Base-by-base conservation (phyloP, 2,888 invertebrate genomes). In the Diarsia dahlii region DNA sequence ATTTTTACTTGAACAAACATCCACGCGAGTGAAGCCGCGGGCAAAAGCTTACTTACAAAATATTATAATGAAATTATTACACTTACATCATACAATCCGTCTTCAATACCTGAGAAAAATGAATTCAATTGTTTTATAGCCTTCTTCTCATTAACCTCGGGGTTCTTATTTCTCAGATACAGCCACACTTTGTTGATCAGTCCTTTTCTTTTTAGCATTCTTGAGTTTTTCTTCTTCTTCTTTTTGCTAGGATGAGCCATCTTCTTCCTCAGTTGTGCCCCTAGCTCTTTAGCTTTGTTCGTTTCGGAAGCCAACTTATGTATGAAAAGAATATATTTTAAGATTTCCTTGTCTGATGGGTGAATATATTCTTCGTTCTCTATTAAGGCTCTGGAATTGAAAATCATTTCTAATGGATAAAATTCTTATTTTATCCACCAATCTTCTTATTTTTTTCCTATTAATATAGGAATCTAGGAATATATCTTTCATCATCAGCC, bases 31-130 rank as follows among this genome's bases (percentile, higher is more conserved):
- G 6, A 39, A 4, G 6, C 2, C 39, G 5, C 5, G 39, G 39
- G 39, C 39, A 39, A 39, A 39, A 39, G 1, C 39, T 39, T 39
- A 3, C 39, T 39, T 39, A 5, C 39, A 39, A 39, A 46, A 46
- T 46, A 46, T 46, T 46, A 13, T 13, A 56, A 6, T 39, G 39
- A 28, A 63, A n/a, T n/a, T n/a, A n/a, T n/a, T n/a, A n/a, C 56
- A 74, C 94, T 94, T 87, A 95, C 95, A 78, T 93, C 91, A 80
- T 87, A 87, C 62, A 95, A 87, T 54, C 82, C 78, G n/a, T 74
- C 71, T 48, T 88, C 86, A 1, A 93, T n/a, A 65, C 90, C 82
- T 3, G 80, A 46, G 10, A 94, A 46, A 69, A 93, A 92, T 0
- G 58, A 28, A 5, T 86, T 74, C 2, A 94, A 87, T 1, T 87